Base-by-base conservation (phyloP, 35 echinoderm and acorn worm genomes). In the Lytechinus pictus region DNA sequence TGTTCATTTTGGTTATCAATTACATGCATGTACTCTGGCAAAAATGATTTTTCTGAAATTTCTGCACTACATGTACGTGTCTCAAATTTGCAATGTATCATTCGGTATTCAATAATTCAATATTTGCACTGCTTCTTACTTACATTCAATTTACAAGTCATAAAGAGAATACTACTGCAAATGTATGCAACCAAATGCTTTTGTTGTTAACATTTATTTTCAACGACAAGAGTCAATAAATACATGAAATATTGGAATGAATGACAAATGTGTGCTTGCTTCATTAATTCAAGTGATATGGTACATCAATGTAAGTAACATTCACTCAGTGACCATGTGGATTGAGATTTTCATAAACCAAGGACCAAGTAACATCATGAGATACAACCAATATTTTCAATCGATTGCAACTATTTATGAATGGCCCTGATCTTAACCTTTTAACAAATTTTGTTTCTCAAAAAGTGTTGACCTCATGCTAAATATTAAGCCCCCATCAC, bases 161-260 rank as follows among this genome's bases (percentile, higher is more conserved):
- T 79, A 6, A 21, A 71, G 61, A 79, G 14, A 79, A 79, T 24
- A 79, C 19, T 79, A 24, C 8, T 79, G 6, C 5, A 58, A 79
- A 79, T 4, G 7, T 24, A 79, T 24, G 19, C 12, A 7, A 13
- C 3, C 61, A 79, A 79, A 19, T 79, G 19, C 19, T 79, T 79
- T 79, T 79, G 66, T 79, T 79, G 66, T 79, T 79, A 79, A 79
- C 19, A 16, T 79, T 79, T 79, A 79, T 79, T 79, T 79, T 24
- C 66, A 79, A 79, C 66, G 19, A 79, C 66, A 79, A 79, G 66
- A 79, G 66, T 79, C 66, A 79, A 79, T 79, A 79, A 79, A 79
- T 79, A 79, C 66, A 79, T 79, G 66, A 79, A 79, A 79, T 79
- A 79, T 79, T 79, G 66, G 66, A 79, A 79, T 79, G 66, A 79